phyloP scores from a whole-genome alignment of 2,888 invertebrate species.

The Acleris laterana region DNA sequence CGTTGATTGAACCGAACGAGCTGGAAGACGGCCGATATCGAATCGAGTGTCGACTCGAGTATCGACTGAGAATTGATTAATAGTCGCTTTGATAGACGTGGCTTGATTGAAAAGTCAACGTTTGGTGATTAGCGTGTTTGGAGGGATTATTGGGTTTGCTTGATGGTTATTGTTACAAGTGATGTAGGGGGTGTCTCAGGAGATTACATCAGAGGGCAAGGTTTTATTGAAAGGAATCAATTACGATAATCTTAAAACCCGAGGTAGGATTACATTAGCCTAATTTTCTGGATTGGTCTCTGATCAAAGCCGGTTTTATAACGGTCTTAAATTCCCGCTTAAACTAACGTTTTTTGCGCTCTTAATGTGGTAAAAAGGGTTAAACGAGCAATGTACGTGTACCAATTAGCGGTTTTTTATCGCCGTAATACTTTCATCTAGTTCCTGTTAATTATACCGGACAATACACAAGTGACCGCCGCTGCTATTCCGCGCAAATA shows the following conservation, averaged over 20 bases:
- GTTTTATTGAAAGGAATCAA: neutral
- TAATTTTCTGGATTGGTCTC: neutral
- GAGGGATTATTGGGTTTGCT: conserved; percentile 22
- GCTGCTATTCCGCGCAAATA: conserved; percentile 72
- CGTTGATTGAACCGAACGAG: conserved; percentile 34
- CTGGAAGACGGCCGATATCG: conserved; percentile 31
- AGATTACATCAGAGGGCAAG: neutral
- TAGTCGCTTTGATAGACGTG: conserved; percentile 53
- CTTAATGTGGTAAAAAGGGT: conserved; percentile 42
- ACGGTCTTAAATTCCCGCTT: conserved; percentile 10
- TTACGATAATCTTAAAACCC: neutral
- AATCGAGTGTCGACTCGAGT: conserved; percentile 29
- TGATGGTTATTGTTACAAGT: conserved; percentile 29
- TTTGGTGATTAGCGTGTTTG: conserved; percentile 51
- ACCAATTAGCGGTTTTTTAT: conserved; percentile 68
- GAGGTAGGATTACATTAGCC: neutral
- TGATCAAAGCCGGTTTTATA: conserved; percentile 7
- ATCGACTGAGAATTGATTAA: conserved; percentile 38
- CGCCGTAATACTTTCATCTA: conserved; percentile 57
- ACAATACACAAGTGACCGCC: conserved; percentile 62
- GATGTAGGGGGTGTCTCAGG: neutral
- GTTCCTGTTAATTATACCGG: conserved; percentile 48
- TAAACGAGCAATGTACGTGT: conserved; percentile 54
- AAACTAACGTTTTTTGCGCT: conserved; percentile 9
- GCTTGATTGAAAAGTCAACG: conserved; percentile 84